Percentiles rank a stretch among this genome's conserved stretches.
phyloP scores from a whole-genome alignment of 30 jellyfish, hydroid and myxozoan species.

The Aurelia sp. region DNA sequence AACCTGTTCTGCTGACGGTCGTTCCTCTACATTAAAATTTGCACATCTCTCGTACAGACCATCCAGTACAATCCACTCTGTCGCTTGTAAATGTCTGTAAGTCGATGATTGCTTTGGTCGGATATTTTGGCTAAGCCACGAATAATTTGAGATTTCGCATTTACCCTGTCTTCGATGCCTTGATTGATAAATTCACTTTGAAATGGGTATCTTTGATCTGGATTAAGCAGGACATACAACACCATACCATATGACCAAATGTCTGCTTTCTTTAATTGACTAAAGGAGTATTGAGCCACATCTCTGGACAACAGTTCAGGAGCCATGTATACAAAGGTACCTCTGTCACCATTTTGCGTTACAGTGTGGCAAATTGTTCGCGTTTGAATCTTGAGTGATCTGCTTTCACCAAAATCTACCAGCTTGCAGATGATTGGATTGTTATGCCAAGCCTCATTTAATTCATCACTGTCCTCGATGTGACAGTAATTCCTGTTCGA shows the following conservation, averaged over 20 bases:
- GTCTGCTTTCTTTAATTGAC: neutral
- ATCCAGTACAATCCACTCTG: no score
- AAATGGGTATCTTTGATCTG: slow-evolving; percentile 6
- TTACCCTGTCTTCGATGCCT: no score
- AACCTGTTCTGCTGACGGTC: no score
- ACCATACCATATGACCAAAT: slow-evolving; percentile 19
- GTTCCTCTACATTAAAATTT: no score
- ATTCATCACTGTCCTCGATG: no score
- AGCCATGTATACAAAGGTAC: slow-evolving; percentile 19
- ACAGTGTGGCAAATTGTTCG: neutral
- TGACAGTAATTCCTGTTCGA: no score
- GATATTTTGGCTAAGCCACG: no score
- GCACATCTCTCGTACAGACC: no score
- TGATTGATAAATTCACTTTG: neutral
- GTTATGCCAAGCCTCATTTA: no score
- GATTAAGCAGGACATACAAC: slow-evolving; percentile 13
- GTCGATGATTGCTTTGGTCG: no score
- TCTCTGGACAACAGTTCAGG: neutral
- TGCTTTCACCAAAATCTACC: slow-evolving; percentile 27
- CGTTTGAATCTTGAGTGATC: slow-evolving; percentile 1
- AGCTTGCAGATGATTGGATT: neutral
- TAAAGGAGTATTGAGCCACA: neutral
- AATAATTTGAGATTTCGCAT: no score
- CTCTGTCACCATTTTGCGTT: slow-evolving; percentile 8
- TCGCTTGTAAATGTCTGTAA: no score